A percentile compares a stretch with the other conserved stretches of the same genome.
Conservation (phyloP, 1,140 invertebrate genomes). For the Psix sp. region DNA sequence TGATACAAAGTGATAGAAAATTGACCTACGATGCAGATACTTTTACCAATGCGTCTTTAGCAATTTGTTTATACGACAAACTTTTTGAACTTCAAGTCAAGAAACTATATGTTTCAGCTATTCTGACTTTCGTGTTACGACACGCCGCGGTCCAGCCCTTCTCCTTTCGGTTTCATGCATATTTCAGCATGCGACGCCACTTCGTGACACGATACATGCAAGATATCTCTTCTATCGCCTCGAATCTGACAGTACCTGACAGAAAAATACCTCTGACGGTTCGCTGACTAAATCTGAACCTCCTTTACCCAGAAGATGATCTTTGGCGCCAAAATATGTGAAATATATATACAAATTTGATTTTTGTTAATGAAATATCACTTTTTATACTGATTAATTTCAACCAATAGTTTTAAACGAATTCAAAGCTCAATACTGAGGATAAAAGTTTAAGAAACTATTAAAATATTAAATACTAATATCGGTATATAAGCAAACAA, state of each 20-base stretch:
- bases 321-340: conserved; percentile 25
- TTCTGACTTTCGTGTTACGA: conserved; percentile 56
- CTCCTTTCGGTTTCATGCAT: conserved; percentile 63
- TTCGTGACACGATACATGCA: conserved; percentile 55
- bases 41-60: no score
- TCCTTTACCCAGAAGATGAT: conserved; percentile 38
- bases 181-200: conserved; percentile 65
- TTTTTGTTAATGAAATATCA: conserved; percentile 23
- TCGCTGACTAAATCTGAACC: conserved; percentile 37
- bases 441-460: no score
- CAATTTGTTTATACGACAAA: no score
- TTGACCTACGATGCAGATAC: no score
- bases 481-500: no score
- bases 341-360: conserved; percentile 19
- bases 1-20: no score
- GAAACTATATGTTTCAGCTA: conserved; percentile 42
- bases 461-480: no score
- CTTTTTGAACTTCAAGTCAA: neutral
- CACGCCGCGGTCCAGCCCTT: conserved; percentile 44
- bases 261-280: conserved; percentile 46
- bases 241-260: conserved; percentile 38
- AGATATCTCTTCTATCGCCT: conserved; percentile 51
- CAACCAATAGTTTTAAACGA: no score
- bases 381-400: no score
- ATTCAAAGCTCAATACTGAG: no score